A percentile compares a stretch with the other conserved stretches of the same genome.
Evolutionary conservation across 1,140 invertebrate genomes (phyloP).

Genomic region (Galleria mellonella): DNA sequence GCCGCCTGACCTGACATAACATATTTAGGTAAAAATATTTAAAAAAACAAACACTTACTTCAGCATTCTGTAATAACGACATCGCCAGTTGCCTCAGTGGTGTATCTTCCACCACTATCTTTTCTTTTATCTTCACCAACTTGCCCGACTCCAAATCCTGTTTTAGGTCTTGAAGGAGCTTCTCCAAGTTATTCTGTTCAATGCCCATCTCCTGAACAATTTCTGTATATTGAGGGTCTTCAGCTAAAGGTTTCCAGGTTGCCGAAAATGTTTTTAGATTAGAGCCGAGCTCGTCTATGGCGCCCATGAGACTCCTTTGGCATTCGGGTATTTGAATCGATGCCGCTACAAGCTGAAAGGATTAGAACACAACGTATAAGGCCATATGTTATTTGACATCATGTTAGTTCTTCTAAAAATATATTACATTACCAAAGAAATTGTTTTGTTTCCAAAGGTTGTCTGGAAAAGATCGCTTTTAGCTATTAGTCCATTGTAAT

Average conservation of each 20-base stretch:
- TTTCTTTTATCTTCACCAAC: conserved; percentile 17
- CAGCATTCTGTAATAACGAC: conserved; percentile 31
- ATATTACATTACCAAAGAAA: too few relatives aligned
- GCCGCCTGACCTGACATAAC: too few relatives aligned
- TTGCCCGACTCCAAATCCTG: conserved; percentile 19
- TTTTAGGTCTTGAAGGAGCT: conserved; percentile 22
- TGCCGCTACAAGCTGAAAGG: conserved; percentile 27
- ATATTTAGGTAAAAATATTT: too few relatives aligned
- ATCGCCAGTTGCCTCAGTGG: conserved; percentile 35
- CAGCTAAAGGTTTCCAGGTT: conserved; percentile 17
- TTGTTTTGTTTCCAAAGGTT: too few relatives aligned
- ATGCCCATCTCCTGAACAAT: conserved; percentile 12
- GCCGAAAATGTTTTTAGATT: conserved; percentile 17
- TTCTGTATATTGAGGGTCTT: conserved; percentile 3
- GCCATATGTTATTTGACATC: too few relatives aligned
- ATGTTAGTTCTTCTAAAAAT: too few relatives aligned
- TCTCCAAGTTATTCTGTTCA: conserved; percentile 17
- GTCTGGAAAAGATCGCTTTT: too few relatives aligned
- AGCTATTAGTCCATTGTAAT: too few relatives aligned
- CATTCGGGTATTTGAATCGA: conserved; percentile 26
- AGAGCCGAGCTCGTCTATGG: conserved; percentile 16
- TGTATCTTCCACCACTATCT: conserved; percentile 32
- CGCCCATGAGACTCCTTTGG: conserved; percentile 17
- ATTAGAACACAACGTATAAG: neutral
- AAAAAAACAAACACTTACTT: conserved; percentile 27